Evolutionary conservation across 2,888 invertebrate species (phyloP), one percentile per base, ranked within the genome.

Genomic region (Cheiracanthium punctorium): DNA sequence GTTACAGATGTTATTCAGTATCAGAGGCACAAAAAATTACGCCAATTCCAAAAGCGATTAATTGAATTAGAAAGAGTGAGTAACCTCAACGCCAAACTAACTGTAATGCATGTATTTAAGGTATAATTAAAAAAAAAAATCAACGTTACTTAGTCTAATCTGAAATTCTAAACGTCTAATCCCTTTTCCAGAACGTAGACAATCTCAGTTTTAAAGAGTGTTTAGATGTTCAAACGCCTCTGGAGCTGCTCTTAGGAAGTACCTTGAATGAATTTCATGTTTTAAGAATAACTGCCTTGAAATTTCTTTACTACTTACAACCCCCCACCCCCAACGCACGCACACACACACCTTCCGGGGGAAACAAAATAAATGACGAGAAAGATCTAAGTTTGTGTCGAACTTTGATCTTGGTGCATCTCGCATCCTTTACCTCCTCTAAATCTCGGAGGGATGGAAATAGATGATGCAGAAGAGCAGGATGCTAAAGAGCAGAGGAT

Each of bases 381-480:
- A 77, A 74, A 84, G 69, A 82, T 73, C 76, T 43, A 77, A 82
- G 69, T 79, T 84, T 79, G 84, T 84, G 84, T 84, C 84, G 79
- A 84, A 84, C 84, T 84, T 84, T 84, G 84, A 84, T 84, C 84
- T 73, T 69, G 33, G 41, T 82, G 82, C 75, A 82, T 75, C 80
- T 73, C 48, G 74, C 67, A 64, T 70, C 82, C 69, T 70, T 70
- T 76, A 74, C 73, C 73, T 79, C 77, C 72, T 79, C 73, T 77
- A 84, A 84, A 84, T 84, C 77, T 79, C 52, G 65, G 67, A 73
- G 65, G 67, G 67, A 79, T 79, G 84, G 67, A 73, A 82, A 79
- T 73, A 84, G 77, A 84, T 79, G 84, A 52, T 84, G 79, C 73
- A 69, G 74, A 79, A 84, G 79, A 79, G 79, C 73, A 58, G 37